Conservation (phyloP, 2,888 invertebrate species). For the Melanchra persicariae region DNA sequence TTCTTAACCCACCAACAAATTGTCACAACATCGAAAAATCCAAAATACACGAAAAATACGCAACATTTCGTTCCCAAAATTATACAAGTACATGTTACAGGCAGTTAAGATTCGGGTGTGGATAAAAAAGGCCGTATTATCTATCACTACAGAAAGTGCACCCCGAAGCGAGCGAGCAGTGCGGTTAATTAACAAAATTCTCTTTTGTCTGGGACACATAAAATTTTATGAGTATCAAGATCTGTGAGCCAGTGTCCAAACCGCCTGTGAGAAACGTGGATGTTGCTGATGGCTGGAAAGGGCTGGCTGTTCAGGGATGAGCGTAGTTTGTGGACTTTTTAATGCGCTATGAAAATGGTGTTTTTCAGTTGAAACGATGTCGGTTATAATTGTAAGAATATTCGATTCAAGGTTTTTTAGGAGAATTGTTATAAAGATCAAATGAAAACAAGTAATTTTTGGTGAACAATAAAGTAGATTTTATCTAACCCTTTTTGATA, state of each 20-base stretch:
- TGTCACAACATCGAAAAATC: conserved; percentile 44
- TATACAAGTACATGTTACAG: conserved; percentile 54
- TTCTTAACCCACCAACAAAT: conserved; percentile 36
- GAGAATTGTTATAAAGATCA: too few relatives aligned
- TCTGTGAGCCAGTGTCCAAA: conserved; percentile 78
- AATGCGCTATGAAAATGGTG: not conserved
- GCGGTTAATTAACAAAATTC: conserved; percentile 90
- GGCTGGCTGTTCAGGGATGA: not conserved
- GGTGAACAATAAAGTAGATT: too few relatives aligned
- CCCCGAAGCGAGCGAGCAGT: conserved; percentile 69
- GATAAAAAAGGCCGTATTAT: conserved; percentile 84
- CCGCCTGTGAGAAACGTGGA: conserved; percentile 73
- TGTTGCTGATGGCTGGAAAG: conserved; percentile 66
- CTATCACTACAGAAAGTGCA: conserved; percentile 83
- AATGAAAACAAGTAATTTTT: too few relatives aligned
- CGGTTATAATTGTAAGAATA: too few relatives aligned
- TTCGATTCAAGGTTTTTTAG: too few relatives aligned
- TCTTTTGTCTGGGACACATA: conserved; percentile 89
- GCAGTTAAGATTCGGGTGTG: conserved; percentile 79
- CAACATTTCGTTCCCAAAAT: conserved; percentile 54
- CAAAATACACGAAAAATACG: conserved; percentile 50
- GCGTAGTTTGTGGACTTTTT: not conserved
- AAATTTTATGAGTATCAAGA: conserved; percentile 90
- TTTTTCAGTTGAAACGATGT: too few relatives aligned
- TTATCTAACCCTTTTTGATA: too few relatives aligned